Evolutionary conservation across 2,888 invertebrate genomes (phyloP), one percentile per base, ranked within the genome.

Genomic region (Coenonympha arcania): DNA sequence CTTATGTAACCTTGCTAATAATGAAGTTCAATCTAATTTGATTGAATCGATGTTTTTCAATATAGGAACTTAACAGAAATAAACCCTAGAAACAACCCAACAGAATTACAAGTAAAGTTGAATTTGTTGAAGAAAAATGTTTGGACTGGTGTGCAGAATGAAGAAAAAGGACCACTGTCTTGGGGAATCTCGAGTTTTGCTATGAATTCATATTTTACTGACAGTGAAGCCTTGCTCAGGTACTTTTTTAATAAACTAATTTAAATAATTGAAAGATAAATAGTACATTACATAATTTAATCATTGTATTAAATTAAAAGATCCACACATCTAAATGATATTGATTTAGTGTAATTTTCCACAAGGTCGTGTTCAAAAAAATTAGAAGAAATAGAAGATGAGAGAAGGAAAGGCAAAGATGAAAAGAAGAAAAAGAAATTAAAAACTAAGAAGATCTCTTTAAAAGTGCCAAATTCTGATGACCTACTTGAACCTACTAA

Each of bases 51-150:
- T n/a, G n/a, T n/a, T 24, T 4, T 30, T 13, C 4, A 30, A 30
- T 30, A 30, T 3, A 31, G 87, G 54, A 78, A 69, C 58, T 63
- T 87, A 50, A 68, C 83, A 55, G 84, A 88, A 61, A 68, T 76
- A 43, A 87, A 77, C 60, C 74, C 58, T 46, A 74, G 78, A 64
- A 76, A 73, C 52, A 69, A 90, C 64, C 77, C 89, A 22, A 75
- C 88, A 40, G 90, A 91, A 64, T 83, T 91, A 36, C 91, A 92
- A 74, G 88, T 92, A 5, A 92, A 91, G 69, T 72, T 93, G 4
- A 87, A 87, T 53, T 88, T 91, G 0, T 68, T 93, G 20, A 91
- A 90, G 66, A 91, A 90, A 69, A 91, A 91, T 75, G 87, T 93
- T 39, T 94, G 94, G 94, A 91, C 90, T 2, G 93, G 93, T 4